These are phyloP conservation scores for Prolemur simus DNA, from an alignment of 2,113 vertebrate species.

Conservation along the genomic window DNA sequence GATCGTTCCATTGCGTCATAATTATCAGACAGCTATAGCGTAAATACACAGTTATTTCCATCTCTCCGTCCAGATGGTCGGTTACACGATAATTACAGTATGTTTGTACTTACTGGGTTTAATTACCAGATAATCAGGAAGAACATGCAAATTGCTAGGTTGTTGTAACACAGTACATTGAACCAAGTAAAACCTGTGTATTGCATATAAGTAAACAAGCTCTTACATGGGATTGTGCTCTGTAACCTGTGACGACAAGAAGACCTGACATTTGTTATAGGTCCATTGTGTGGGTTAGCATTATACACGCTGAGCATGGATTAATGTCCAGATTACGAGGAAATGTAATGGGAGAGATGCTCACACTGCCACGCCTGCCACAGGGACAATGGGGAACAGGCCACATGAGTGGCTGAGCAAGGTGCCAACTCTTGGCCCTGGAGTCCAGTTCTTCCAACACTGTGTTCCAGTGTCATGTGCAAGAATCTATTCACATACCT, in stretches of 20 bases:
- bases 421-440: background rate
- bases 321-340: slow-evolving; percentile 44
- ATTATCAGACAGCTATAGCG: slow-evolving; percentile 59
- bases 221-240: background rate
- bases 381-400: slow-evolving; percentile 19
- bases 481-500: background rate
- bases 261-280: background rate
- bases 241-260: slow-evolving; percentile 36
- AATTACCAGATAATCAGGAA: slow-evolving; percentile 81
- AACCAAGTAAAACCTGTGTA: slow-evolving; percentile 71
- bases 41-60: slow-evolving; percentile 73
- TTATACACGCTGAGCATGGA: slow-evolving; percentile 12
- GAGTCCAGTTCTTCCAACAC: background rate
- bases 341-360: slow-evolving; percentile 44
- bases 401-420: background rate
- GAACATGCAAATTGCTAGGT: slow-evolving; percentile 81
- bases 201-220: slow-evolving; percentile 62
- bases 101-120: slow-evolving; percentile 79
- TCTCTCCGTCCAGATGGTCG: slow-evolving; percentile 71
- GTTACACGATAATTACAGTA: slow-evolving; percentile 80
- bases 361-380: background rate
- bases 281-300: background rate
- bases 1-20: slow-evolving; percentile 68
- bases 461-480: background rate
- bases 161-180: slow-evolving; percentile 69